Evolutionary conservation across 2,113 vertebrate species (phyloP), one percentile per base, ranked within the genome.

Genomic region (Lethenteron camtschaticum): DNA sequence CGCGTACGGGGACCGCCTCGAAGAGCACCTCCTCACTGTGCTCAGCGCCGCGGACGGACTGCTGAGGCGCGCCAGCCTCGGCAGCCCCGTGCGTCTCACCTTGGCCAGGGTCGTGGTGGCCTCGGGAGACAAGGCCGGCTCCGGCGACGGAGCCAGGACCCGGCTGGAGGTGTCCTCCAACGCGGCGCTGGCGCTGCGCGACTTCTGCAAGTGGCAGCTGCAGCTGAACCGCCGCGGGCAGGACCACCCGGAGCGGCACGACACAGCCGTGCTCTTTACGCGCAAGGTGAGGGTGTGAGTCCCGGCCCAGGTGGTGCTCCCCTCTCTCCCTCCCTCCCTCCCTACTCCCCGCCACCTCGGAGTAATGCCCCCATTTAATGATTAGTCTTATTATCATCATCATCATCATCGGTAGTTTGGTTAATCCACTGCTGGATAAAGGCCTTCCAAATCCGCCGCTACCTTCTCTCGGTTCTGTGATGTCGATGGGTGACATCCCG

Each of bases 201-300:
- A 86, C 81, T 96, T 96, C 75, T 99, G 94, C 79, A 95, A 89
- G 81, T 96, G 92, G 92, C 94, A 96, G 78, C 88, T 95, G 74
- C 89, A 94, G 72, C 89, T 90, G 75, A 96, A 92, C 79, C 86
- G 83, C 57, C 82, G 90, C 57, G 88, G 84, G 1, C 89, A 91
- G 0, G 82, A 88, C 70, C 85, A 94, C 1, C 83, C 84, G 3
- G 84, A 90, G 12, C 90, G 95, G 75, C 86, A 99, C 1, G 92
- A 99, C 1, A 92, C 92, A 0, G 94, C 94, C 75, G 90, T 99
- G 76, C 88, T 99, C 78, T 96, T 96, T 82, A 96, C 92, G 74
- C 84, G 92, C 69, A 88, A 96, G 87, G 89, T 92, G 87, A 80
- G 81, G 74, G 12, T 2, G 7, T 7, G 10, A 9, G 20, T 57